phyloP scores from a whole-genome alignment of 2,888 invertebrate genomes.

The Nomada goodeniana region DNA sequence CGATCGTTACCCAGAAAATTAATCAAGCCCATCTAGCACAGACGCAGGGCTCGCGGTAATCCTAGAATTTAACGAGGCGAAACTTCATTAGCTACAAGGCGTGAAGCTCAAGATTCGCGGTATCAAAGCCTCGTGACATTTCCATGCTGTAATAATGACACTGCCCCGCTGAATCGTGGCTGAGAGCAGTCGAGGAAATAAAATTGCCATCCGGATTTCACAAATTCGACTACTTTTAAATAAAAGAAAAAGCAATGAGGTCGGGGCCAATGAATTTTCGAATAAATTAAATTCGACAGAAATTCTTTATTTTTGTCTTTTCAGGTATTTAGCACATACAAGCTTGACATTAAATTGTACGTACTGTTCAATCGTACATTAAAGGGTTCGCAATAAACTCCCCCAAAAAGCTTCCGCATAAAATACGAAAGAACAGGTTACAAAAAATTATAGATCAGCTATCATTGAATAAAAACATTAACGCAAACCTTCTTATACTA shows the following conservation, averaged over 20 bases:
- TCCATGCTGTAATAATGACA: slow-evolving; percentile 33
- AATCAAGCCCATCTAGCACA: slow-evolving; percentile 64
- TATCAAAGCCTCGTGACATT: slow-evolving; percentile 13
- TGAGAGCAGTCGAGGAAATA: background rate
- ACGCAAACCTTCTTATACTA: no score
- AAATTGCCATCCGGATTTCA: background rate
- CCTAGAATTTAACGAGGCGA: slow-evolving; percentile 72
- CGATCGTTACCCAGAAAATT: slow-evolving; percentile 69
- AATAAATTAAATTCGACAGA: background rate
- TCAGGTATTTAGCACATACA: no score
- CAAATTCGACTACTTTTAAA: background rate
- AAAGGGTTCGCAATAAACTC: no score
- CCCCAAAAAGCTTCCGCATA: no score
- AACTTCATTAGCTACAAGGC: slow-evolving; percentile 73
- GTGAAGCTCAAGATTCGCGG: slow-evolving; percentile 58
- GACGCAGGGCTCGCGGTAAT: slow-evolving; percentile 53
- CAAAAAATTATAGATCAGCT: no score
- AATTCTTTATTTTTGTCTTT: no score
- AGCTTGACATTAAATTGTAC: no score
- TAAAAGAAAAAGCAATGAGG: background rate
- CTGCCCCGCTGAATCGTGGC: slow-evolving; percentile 15
- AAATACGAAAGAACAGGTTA: no score
- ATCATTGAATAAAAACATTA: no score
- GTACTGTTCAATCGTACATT: no score
- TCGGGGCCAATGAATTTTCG: background rate